Evolutionary conservation across 2,113 vertebrate species (phyloP).

Genomic region (Acinonyx jubatus): DNA sequence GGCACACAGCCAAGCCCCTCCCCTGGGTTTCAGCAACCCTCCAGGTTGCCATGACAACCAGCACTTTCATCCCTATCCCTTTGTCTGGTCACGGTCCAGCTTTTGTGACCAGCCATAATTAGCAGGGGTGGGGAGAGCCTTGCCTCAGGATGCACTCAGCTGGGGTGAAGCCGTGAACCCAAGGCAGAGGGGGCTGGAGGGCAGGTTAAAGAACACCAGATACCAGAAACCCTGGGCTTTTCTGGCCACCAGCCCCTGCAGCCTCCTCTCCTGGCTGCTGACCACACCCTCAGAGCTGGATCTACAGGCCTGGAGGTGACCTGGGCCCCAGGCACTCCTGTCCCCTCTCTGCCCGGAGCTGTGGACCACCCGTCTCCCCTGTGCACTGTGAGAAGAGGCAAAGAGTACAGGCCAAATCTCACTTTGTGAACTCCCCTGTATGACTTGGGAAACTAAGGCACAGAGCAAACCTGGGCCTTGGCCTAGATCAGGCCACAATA

Average conservation of each 20-base stretch:
- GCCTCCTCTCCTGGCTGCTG: neutral
- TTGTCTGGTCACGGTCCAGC: slow-evolving; percentile 86
- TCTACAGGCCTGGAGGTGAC: neutral
- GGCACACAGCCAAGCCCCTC: slow-evolving; percentile 86
- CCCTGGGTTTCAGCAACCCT: slow-evolving; percentile 85
- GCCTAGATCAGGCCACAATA: neutral
- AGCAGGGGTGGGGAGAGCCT: slow-evolving; percentile 77
- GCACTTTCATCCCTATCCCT: slow-evolving; percentile 86
- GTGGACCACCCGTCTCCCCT: neutral
- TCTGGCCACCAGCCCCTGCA: neutral
- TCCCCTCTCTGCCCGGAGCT: neutral
- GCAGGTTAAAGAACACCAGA: slow-evolving; percentile 26
- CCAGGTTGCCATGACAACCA: slow-evolving; percentile 87
- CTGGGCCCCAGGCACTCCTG: neutral
- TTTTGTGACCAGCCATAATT: slow-evolving; percentile 87
- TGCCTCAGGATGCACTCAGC: slow-evolving; percentile 80
- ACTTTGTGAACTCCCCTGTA: neutral
- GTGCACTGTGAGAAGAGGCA: neutral
- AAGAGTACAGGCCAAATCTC: neutral
- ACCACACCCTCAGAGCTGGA: slow-evolving; percentile 4
- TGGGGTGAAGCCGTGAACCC: slow-evolving; percentile 2
- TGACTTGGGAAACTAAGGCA: slow-evolving; percentile 29
- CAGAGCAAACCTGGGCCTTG: neutral
- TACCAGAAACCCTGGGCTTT: neutral
- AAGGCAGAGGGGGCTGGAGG: neutral